phyloP scores from a whole-genome alignment of 2,113 vertebrate species.

The Cettia cetti region DNA sequence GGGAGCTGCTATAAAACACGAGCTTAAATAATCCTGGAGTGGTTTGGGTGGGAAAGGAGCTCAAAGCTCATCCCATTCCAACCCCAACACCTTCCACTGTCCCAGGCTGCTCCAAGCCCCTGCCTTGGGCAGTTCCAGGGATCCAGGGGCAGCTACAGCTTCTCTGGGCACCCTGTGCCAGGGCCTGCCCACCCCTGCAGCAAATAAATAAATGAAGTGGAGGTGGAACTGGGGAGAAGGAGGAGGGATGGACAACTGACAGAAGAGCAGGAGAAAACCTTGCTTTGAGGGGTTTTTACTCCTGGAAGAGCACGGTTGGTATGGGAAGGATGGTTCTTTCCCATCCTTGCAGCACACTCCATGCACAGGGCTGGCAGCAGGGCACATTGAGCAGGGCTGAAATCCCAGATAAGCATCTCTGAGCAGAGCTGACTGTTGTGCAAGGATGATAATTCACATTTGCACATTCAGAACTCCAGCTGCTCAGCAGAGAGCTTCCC shows the following conservation, averaged over 20 bases:
- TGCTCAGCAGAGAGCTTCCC: neutral
- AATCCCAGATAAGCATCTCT: neutral
- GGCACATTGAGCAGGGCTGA: rapidly evolving
- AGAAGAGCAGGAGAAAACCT: neutral
- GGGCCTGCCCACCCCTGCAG: neutral
- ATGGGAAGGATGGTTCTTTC: neutral
- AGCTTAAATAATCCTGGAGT: neutral
- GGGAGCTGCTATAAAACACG: neutral
- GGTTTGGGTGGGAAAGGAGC: neutral
- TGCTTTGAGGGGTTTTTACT: neutral
- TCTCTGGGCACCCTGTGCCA: neutral
- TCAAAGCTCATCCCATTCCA: neutral
- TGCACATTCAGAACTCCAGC: neutral
- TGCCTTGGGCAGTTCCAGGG: rapidly evolving
- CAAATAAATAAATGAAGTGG: neutral
- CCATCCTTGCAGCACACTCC: neutral
- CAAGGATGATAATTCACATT: neutral
- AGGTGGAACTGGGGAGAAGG: neutral
- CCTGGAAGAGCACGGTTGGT: neutral
- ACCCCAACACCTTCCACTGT: rapidly evolving
- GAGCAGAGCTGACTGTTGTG: neutral
- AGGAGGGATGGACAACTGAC: neutral
- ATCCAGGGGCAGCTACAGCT: neutral
- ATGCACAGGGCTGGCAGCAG: neutral
- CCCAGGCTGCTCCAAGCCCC: rapidly evolving